Conservation (phyloP, 2,888 invertebrate genomes). For the Aphrophora alni region DNA sequence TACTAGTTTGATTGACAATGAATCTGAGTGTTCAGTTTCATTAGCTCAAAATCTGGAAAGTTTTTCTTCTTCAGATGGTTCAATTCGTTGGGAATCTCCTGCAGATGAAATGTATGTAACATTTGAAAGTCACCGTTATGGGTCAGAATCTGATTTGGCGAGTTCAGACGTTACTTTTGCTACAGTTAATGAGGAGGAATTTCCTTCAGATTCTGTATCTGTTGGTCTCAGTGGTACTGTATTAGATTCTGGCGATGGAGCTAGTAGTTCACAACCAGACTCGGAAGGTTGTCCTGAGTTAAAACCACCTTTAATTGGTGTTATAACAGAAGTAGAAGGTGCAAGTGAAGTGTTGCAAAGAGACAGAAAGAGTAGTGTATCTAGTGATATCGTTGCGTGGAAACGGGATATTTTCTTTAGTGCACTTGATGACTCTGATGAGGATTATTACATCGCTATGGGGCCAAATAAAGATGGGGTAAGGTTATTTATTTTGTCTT, state of each 20-base stretch:
- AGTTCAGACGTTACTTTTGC: not conserved
- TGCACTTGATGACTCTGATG: slow-evolving; percentile 52
- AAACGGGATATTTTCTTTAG: slow-evolving; percentile 51
- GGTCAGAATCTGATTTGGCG: not conserved
- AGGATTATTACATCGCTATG: slow-evolving; percentile 40
- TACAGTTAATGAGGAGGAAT: not conserved
- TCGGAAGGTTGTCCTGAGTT: not conserved
- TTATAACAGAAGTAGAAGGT: not conserved
- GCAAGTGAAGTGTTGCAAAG: slow-evolving; percentile 9
- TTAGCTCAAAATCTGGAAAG: not conserved
- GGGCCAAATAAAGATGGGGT: slow-evolving; percentile 32
- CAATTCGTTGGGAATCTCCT: not conserved
- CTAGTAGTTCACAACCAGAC: not conserved
- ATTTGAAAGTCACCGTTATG: not conserved
- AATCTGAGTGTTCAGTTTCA: not conserved
- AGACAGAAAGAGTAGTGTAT: slow-evolving; percentile 51
- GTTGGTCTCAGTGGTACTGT: not conserved
- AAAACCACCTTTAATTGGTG: not conserved
- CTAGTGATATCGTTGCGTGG: slow-evolving; percentile 55
- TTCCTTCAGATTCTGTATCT: not conserved
- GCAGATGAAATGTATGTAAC: not conserved
- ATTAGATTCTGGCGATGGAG: not conserved
- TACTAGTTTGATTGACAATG: not conserved
- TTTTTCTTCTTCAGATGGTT: not conserved
- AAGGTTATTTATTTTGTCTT: not conserved